Conservation (phyloP, 2,888 invertebrate species). For the Temnothorax rugatulus region DNA sequence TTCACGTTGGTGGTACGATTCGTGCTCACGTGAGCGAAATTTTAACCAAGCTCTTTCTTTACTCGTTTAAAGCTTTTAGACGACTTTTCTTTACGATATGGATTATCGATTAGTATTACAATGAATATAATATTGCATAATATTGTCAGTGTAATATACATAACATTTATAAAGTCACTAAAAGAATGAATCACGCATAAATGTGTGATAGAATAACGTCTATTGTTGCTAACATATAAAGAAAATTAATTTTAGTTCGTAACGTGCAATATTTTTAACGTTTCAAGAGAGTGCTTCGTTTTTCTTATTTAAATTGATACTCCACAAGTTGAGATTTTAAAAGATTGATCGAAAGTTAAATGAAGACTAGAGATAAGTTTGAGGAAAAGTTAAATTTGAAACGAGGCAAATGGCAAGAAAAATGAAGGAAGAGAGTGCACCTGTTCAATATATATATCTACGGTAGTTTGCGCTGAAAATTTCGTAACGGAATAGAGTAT, state of each 20-base stretch:
- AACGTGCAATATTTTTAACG: not conserved
- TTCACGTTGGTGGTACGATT: conserved; percentile 34
- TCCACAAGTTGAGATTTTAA: not conserved
- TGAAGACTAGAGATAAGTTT: not conserved
- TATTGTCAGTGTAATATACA: not conserved
- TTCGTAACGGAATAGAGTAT: conserved; percentile 28
- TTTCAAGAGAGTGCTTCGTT: not conserved
- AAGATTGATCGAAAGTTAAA: not conserved
- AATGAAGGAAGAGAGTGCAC: not conserved
- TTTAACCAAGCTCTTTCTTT: not conserved
- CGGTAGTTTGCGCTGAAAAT: not conserved
- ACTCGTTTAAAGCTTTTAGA: not conserved
- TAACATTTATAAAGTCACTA: not conserved
- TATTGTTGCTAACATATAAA: not conserved
- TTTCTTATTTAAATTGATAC: not conserved
- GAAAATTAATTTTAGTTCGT: not conserved
- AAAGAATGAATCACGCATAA: not conserved
- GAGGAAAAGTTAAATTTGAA: not conserved
- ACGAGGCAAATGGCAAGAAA: not conserved
- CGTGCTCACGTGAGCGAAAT: conserved; percentile 32
- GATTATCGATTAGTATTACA: not conserved
- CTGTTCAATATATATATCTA: not conserved
- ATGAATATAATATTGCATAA: not conserved
- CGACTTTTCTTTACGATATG: not conserved
- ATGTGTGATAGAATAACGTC: not conserved